Base-by-base conservation (phyloP, 2,888 invertebrate species). In the Drosophila kuntzei region DNA sequence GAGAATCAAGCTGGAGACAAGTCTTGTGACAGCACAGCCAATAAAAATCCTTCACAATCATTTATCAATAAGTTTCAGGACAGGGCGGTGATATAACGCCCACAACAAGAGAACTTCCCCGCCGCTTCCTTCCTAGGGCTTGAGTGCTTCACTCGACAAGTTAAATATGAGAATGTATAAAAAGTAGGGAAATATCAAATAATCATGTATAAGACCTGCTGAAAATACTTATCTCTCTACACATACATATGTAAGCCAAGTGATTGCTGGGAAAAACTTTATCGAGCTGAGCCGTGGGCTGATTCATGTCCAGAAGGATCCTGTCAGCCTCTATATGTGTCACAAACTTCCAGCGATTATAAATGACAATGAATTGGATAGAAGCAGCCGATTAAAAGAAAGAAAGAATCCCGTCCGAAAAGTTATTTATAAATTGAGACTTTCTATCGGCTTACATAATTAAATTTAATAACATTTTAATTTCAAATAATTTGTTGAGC, bases 311-410 rank as follows among this genome's bases (percentile, higher is more conserved):
- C 47, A 49, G 44, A 25, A 44, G 66, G 50, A 57, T 54, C 41
- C 60, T 89, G 87, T 80, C 74, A 55, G 50, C 55, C 58, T 66
- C 73, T 76, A 82, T 78, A 80, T 82, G 83, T 84, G 89, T 82
- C 89, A 89, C 62, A 88, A 89, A 89, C 85, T 84, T 87, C 77
- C 61, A 63, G 71, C 74, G 70, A 80, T 90, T 84, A 90, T 89
- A 88, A 89, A 91, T 85, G 90, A 85, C 77, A 81, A 68, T 49
- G 68, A 67, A 64, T 43, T 36, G 36, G 53, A 8, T 37, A 8
- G 8, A 66, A 36, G 8, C 16, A 14, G 4, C 18, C 27, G 53
- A 36, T 41, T 14, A 58, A 43, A 34, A 16, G 32, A 53, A 22
- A 27, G 11, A 11, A 37, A 8, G 11, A 27, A 39, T 36, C 8